phyloP scores from a whole-genome alignment of 92 coral and sea anemone species.

The Isaurus tuberculatus region DNA sequence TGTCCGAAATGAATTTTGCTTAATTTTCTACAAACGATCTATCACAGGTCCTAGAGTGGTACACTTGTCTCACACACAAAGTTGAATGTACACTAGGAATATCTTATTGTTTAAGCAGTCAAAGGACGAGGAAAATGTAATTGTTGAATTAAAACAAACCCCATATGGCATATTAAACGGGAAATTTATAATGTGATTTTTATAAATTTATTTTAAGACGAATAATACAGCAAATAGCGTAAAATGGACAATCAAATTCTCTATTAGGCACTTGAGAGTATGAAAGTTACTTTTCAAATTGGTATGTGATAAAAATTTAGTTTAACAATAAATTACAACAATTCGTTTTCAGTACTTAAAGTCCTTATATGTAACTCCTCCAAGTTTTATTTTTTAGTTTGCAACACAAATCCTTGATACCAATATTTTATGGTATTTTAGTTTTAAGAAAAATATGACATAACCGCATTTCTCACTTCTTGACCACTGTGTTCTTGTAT shows the following conservation, averaged over 20 bases:
- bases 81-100: background rate
- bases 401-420: too few relatives aligned
- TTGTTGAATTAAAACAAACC: conserved; percentile 6
- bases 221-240: background rate
- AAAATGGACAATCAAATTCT: conserved; percentile 6
- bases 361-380: too few relatives aligned
- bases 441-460: background rate
- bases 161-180: background rate
- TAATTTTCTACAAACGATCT: conserved; percentile 20
- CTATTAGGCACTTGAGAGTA: too few relatives aligned
- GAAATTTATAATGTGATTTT: conserved; percentile 1
- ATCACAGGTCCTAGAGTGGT: conserved; percentile 17
- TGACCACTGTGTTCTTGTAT: background rate
- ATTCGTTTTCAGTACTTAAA: too few relatives aligned
- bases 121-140: background rate
- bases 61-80: background rate
- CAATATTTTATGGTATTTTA: too few relatives aligned
- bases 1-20: conserved; percentile 19
- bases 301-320: too few relatives aligned
- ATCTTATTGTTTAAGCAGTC: background rate
- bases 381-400: too few relatives aligned
- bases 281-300: too few relatives aligned
- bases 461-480: background rate
- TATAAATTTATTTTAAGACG: conserved; percentile 5
- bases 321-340: too few relatives aligned